Conservation (phyloP, 2,888 invertebrate species). For the Calliopum simillimum region DNA sequence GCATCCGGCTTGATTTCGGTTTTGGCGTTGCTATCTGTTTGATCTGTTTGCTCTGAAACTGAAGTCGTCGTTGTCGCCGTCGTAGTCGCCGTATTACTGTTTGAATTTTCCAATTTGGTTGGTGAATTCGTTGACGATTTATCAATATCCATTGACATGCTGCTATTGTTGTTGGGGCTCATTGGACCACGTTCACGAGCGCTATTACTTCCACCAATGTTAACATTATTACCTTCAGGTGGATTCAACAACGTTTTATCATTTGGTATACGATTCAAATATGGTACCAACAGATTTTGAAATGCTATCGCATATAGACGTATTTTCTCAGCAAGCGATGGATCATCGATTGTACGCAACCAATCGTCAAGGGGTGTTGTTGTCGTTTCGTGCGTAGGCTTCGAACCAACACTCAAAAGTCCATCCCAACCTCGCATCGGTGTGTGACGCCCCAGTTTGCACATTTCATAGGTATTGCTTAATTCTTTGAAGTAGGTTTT, state of each 20-base stretch:
- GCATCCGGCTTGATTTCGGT: slow-evolving; percentile 53
- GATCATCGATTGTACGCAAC: slow-evolving; percentile 86
- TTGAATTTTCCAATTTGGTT: slow-evolving; percentile 41
- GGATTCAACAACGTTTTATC: slow-evolving; percentile 80
- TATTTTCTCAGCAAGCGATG: slow-evolving; percentile 83
- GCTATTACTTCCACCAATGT: slow-evolving; percentile 1
- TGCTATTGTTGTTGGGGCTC: slow-evolving; percentile 32
- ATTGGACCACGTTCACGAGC: slow-evolving; percentile 37
- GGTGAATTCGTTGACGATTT: slow-evolving; percentile 40
- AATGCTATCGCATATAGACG: slow-evolving; percentile 87
- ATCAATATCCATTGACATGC: slow-evolving; percentile 18
- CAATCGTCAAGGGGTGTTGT: slow-evolving; percentile 85
- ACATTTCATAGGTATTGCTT: slow-evolving; percentile 93
- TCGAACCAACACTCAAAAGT: slow-evolving; percentile 83
- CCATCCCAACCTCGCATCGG: slow-evolving; percentile 91
- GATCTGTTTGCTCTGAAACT: slow-evolving; percentile 31
- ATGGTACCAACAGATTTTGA: slow-evolving; percentile 82
- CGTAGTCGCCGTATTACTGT: slow-evolving; percentile 47
- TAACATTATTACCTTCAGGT: slow-evolving; percentile 66
- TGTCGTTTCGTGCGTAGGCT: slow-evolving; percentile 37
- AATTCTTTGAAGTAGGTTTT: slow-evolving; percentile 92
- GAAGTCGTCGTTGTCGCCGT: slow-evolving; percentile 33
- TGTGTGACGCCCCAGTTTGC: slow-evolving; percentile 92
- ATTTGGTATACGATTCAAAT: slow-evolving; percentile 79
- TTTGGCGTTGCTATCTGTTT: slow-evolving; percentile 45